A percentile compares a stretch with the other conserved stretches of the same genome.
phyloP scores from a whole-genome alignment of 2,113 vertebrate species.

The Cichladusa arquata region DNA sequence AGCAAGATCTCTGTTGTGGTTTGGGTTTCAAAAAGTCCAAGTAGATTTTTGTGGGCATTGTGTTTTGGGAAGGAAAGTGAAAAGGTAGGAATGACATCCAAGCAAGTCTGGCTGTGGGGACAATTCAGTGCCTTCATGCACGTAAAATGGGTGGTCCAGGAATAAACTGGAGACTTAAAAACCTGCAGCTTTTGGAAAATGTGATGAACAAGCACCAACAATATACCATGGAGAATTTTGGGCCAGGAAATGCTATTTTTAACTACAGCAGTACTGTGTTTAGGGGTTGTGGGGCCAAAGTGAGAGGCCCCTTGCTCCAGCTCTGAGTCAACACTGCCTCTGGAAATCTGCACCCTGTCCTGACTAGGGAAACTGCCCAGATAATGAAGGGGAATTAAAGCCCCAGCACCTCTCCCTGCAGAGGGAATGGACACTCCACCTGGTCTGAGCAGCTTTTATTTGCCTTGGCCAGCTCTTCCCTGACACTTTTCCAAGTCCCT shows the following conservation, averaged over 20 bases:
- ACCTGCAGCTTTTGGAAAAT: background rate
- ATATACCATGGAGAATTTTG: background rate
- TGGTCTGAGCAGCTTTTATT: background rate
- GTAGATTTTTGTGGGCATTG: background rate
- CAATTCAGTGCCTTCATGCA: background rate
- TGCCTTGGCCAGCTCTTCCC: background rate
- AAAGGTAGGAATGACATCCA: background rate
- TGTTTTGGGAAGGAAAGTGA: background rate
- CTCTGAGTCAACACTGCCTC: background rate
- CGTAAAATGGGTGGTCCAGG: fast-evolving
- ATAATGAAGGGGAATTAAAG: background rate
- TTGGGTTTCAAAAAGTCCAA: background rate
- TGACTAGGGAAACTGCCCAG: background rate
- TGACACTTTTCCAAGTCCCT: background rate
- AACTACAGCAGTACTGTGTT: background rate
- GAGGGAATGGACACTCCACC: background rate
- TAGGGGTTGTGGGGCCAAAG: background rate
- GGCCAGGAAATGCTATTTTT: background rate
- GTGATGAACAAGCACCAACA: background rate
- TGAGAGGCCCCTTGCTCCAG: background rate
- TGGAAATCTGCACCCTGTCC: background rate
- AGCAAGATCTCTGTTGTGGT: background rate
- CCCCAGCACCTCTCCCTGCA: background rate
- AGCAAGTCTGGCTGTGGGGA: background rate
- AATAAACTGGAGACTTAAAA: background rate